phyloP scores from a whole-genome alignment of 2,113 vertebrate species.

The Calyptommatus sinebrachiatus region DNA sequence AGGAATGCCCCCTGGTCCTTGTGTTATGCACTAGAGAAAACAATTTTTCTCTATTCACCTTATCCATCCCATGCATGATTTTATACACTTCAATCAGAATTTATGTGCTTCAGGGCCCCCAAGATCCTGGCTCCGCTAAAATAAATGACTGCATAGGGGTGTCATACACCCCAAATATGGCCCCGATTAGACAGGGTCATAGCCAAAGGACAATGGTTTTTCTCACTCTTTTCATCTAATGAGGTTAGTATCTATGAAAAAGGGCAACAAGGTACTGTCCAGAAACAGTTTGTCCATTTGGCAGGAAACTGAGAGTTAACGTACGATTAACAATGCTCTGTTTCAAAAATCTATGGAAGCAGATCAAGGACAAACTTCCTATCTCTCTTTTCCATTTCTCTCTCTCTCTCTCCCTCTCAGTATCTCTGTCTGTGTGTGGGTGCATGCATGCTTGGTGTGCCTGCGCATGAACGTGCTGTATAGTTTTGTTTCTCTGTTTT shows the following conservation, averaged over 20 bases:
- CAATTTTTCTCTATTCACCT: too few species aligned
- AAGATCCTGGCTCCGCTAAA: too few species aligned
- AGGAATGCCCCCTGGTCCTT: too few species aligned
- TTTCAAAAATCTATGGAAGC: slow-evolving; percentile 27
- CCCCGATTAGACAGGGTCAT: neutral
- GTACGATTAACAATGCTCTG: slow-evolving; percentile 49
- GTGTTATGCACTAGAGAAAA: too few species aligned
- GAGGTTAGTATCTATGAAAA: slow-evolving; percentile 56
- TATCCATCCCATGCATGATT: too few species aligned
- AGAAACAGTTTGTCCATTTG: slow-evolving; percentile 40
- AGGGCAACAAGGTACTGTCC: slow-evolving; percentile 59
- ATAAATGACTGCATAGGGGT: too few species aligned
- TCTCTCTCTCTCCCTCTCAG: neutral
- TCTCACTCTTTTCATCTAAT: slow-evolving; percentile 37
- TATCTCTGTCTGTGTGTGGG: too few species aligned
- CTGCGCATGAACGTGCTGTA: too few species aligned
- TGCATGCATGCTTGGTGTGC: too few species aligned
- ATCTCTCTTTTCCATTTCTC: neutral
- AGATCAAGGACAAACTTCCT: slow-evolving; percentile 15
- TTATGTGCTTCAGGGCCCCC: too few species aligned
- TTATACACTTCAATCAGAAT: too few species aligned
- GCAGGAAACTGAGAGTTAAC: slow-evolving; percentile 26
- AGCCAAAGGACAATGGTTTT: slow-evolving; percentile 42
- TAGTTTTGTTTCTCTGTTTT: neutral
- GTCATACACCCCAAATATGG: too few species aligned